Evolutionary conservation across 53 echinoderm and acorn worm genomes (phyloP), one percentile per base, ranked within the genome.

Genomic region (Zoroaster sp.): DNA sequence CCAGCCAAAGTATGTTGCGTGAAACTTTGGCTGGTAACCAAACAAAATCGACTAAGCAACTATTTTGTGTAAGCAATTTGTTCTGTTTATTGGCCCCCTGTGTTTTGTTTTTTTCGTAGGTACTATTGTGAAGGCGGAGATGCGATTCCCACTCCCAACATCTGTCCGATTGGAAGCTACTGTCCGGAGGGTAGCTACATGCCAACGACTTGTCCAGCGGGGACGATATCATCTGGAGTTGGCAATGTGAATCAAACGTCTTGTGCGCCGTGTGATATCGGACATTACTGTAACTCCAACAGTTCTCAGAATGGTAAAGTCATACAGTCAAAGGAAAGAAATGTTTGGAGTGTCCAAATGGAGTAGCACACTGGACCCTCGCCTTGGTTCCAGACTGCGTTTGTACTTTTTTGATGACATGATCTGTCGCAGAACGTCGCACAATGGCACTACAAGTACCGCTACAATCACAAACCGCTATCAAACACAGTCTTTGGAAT

Each of bases 141-240:
- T 78, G 92, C 89, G 12, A 94, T 77, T 30, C 97, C 97, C 28
- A 97, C 66, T 43, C 94, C 97, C 20, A 80, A 80, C 34, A 54
- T 73, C 9, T 97, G 95, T 59, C 95, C 97, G 0, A 93, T 92
- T 66, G 97, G 97, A 35, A 97, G 95, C 93, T 97, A 97, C 80
- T 97, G 97, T 40, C 91, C 92, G 10, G 91, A 92, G 43, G 95
- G 98, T 4, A 97, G 95, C 89, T 95, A 95, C 77, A 90, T 74
- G 46, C 98, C 98, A 4, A 94, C 93, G 1, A 94, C 98, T 4
- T 97, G 98, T 77, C 83, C 93, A 4, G 90, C 95, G 11, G 98
- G 95, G 15, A 95, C 95, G 36, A 94, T 95, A 3, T 95, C 98
- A 39, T 95, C 95, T 10, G 98, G 98, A n/a, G 18, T n/a, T 1